phyloP scores from a whole-genome alignment of 2,797 vertebrate genomes.

The Halcyon leucocephala region DNA sequence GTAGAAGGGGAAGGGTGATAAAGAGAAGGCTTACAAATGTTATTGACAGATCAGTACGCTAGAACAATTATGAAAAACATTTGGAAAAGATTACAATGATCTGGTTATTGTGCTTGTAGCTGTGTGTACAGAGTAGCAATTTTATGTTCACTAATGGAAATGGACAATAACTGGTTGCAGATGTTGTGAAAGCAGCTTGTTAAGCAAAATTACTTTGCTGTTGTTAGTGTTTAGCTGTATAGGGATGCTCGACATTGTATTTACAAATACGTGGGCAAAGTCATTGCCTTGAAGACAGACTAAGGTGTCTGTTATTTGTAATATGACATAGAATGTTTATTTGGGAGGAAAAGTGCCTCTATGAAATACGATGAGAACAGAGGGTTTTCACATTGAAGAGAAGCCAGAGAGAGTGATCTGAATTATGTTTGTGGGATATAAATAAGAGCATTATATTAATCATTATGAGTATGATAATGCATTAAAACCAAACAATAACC shows the following conservation, averaged over 20 bases:
- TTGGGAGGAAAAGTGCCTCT: not conserved
- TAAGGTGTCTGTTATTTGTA: not conserved
- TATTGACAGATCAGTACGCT: not conserved
- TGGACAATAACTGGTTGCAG: slow-evolving; percentile 36
- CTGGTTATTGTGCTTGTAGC: not conserved
- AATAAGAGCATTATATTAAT: not conserved
- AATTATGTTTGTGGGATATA: not conserved
- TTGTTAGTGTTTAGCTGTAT: not conserved
- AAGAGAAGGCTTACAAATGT: not conserved
- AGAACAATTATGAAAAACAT: not conserved
- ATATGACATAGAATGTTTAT: not conserved
- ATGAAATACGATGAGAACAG: not conserved
- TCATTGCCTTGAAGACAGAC: not conserved
- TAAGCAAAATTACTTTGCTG: not conserved
- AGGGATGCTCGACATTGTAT: not conserved
- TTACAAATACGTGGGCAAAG: not conserved
- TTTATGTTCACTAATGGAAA: slow-evolving; percentile 22
- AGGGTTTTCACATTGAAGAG: not conserved
- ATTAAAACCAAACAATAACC: slow-evolving; percentile 10
- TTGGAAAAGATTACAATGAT: not conserved
- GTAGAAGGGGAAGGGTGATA: not conserved
- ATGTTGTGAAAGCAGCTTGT: slow-evolving; percentile 30
- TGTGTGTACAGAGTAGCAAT: not conserved
- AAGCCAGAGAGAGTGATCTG: not conserved
- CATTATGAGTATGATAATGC: not conserved